Conservation (phyloP, 2,888 invertebrate species). For the Drosophila rellima region DNA sequence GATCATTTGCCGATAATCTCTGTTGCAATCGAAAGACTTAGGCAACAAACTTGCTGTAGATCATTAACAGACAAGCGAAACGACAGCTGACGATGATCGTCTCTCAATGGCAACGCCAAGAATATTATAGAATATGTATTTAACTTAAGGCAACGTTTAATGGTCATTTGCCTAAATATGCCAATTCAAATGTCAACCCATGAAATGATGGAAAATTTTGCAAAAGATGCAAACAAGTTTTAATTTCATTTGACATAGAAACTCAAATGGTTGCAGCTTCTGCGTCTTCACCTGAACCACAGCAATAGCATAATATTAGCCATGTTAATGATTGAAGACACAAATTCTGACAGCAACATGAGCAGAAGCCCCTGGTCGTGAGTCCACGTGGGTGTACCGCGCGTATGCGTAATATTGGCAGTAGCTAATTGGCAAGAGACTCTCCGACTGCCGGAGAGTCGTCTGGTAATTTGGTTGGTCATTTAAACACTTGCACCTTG, state of each 20-base stretch:
- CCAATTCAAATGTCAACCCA: slow-evolving; percentile 72
- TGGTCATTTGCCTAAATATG: slow-evolving; percentile 77
- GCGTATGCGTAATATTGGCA: slow-evolving; percentile 67
- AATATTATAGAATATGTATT: slow-evolving; percentile 26
- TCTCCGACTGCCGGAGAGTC: slow-evolving; percentile 1
- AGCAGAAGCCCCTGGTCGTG: not conserved
- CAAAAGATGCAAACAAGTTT: slow-evolving; percentile 67
- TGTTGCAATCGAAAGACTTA: slow-evolving; percentile 61
- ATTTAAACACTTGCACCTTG: slow-evolving; percentile 63
- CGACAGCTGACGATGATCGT: slow-evolving; percentile 27
- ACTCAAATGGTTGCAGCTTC: slow-evolving; percentile 52
- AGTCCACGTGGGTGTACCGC: slow-evolving; percentile 60
- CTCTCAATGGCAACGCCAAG: slow-evolving; percentile 49
- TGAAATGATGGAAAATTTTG: slow-evolving; percentile 62
- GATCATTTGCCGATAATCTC: slow-evolving; percentile 31
- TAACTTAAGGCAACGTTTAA: slow-evolving; percentile 53
- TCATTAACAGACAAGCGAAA: slow-evolving; percentile 30
- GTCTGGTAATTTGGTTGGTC: slow-evolving; percentile 16
- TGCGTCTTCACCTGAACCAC: slow-evolving; percentile 30
- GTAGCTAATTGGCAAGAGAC: slow-evolving; percentile 30
- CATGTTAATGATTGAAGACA: slow-evolving; percentile 65
- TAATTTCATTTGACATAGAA: slow-evolving; percentile 69
- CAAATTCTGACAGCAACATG: slow-evolving; percentile 42
- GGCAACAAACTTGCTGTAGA: slow-evolving; percentile 58
- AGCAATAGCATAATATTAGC: slow-evolving; percentile 9